phyloP scores from a whole-genome alignment of 2,888 invertebrate genomes.

The Lochmaea crataegi region DNA sequence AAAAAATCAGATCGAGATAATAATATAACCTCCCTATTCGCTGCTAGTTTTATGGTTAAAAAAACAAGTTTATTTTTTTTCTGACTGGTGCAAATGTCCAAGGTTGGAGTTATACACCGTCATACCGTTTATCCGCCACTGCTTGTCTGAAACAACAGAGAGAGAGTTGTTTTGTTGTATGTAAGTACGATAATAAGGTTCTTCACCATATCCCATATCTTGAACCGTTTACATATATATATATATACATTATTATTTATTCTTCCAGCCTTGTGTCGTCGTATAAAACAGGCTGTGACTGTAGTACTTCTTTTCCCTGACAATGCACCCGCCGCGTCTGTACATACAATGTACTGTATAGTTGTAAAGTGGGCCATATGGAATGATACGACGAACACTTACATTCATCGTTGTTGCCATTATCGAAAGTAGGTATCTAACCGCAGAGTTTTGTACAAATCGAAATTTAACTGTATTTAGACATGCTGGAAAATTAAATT shows the following conservation, averaged over 20 bases:
- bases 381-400: conserved; percentile 23
- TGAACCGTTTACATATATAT: conserved; percentile 23
- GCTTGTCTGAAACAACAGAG: conserved; percentile 15
- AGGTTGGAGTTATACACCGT: conserved; percentile 12
- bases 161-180: conserved; percentile 18
- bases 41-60: not conserved
- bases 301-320: conserved; percentile 5
- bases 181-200: conserved; percentile 25
- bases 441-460: not conserved
- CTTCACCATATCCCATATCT: conserved; percentile 25
- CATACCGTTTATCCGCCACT: conserved; percentile 5
- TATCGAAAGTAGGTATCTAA: not conserved
- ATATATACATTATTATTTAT: conserved; percentile 21
- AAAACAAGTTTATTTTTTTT: not conserved
- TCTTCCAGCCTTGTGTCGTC: conserved; percentile 18
- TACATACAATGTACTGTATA: conserved; percentile 22
- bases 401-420: conserved; percentile 8
- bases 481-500: not conserved
- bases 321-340: conserved; percentile 11
- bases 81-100: conserved; percentile 7
- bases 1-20: not conserved
- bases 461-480: not conserved
- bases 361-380: conserved; percentile 38
- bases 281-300: conserved; percentile 16
- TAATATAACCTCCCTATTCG: not conserved